Conservation (phyloP, 2,113 vertebrate genomes). For the Pseudois nayaur region DNA sequence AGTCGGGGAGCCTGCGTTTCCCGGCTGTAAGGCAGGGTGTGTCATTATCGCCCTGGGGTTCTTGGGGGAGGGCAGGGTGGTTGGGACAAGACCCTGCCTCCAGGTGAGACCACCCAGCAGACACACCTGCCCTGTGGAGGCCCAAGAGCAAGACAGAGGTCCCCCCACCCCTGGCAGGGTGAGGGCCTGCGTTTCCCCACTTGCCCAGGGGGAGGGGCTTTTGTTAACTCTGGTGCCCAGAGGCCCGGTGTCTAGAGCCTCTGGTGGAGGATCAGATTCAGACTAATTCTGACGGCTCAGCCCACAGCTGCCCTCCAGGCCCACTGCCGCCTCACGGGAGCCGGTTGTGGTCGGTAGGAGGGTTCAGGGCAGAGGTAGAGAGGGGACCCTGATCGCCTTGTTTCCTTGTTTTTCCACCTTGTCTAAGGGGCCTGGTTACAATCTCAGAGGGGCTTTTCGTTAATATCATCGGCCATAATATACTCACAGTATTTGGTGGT, state of each 20-base stretch:
- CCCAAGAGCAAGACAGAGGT: rapidly evolving
- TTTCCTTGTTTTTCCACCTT: not conserved
- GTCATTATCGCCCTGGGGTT: rapidly evolving
- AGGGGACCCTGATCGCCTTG: rapidly evolving
- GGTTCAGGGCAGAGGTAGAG: rapidly evolving
- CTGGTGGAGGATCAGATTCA: rapidly evolving
- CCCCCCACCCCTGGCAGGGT: rapidly evolving
- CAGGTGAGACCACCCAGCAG: not conserved
- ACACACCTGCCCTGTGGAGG: rapidly evolving
- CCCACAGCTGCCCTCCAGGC: rapidly evolving
- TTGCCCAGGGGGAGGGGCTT: rapidly evolving
- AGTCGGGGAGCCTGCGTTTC: rapidly evolving
- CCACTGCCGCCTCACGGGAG: rapidly evolving
- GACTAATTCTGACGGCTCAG: rapidly evolving
- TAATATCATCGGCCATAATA: rapidly evolving
- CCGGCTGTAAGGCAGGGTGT: rapidly evolving
- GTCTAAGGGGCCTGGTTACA: rapidly evolving
- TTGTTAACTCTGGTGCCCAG: rapidly evolving
- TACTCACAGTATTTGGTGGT: not conserved
- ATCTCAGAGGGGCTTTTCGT: rapidly evolving
- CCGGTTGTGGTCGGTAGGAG: rapidly evolving
- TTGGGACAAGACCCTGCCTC: not conserved
- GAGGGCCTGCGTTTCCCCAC: rapidly evolving
- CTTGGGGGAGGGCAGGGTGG: rapidly evolving
- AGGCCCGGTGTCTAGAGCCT: rapidly evolving